A percentile compares a stretch with the other conserved stretches of the same genome.
Conservation (phyloP, 2,113 vertebrate genomes). For the Pipa parva region DNA sequence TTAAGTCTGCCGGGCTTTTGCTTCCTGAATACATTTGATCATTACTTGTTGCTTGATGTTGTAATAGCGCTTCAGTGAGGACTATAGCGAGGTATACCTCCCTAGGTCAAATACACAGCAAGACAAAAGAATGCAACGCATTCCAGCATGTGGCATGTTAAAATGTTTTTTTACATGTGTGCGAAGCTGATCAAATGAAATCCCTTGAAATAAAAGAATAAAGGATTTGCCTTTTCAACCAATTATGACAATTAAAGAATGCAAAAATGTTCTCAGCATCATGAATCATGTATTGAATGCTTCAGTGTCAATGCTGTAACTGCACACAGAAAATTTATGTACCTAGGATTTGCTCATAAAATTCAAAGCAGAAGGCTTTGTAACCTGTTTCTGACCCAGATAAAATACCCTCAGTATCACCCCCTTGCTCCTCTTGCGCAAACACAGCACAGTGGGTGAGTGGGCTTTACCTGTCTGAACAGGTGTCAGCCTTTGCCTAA, state of each 20-base stretch:
- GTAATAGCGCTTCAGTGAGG: too few species aligned
- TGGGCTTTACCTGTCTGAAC: background rate
- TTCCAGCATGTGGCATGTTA: background rate
- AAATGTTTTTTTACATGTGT: background rate
- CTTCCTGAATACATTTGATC: too few species aligned
- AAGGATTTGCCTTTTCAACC: too few species aligned
- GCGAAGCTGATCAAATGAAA: too few species aligned
- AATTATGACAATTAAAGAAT: background rate
- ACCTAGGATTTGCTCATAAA: slow-evolving; percentile 9
- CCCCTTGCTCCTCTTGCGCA: background rate
- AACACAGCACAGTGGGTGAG: background rate
- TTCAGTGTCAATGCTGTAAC: background rate
- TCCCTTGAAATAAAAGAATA: too few species aligned
- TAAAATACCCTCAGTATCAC: background rate
- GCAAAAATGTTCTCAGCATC: background rate
- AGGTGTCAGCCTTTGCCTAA: background rate
- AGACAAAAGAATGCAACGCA: background rate
- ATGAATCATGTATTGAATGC: background rate
- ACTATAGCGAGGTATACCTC: too few species aligned
- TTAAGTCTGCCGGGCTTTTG: too few species aligned
- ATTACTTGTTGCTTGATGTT: too few species aligned
- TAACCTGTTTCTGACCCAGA: slow-evolving; percentile 32
- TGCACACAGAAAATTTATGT: slow-evolving; percentile 2
- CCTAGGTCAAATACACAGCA: too few species aligned
- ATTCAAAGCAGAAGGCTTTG: background rate